Conservation (phyloP, 2,797 vertebrate species). For the Lerista edwardsae region DNA sequence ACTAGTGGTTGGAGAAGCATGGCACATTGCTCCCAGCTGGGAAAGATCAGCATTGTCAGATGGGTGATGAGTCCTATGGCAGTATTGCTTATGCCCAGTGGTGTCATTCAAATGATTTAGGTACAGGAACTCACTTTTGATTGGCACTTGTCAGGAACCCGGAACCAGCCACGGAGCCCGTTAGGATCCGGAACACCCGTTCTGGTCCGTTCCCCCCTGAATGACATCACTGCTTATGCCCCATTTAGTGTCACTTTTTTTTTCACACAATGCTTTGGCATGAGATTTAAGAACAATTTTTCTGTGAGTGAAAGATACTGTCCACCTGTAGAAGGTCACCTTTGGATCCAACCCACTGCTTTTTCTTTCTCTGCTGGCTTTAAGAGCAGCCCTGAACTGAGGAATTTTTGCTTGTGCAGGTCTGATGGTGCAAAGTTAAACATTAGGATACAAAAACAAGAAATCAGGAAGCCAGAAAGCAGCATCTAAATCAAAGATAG, state of each 20-base stretch:
- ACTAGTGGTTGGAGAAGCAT: background rate
- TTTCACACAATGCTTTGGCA: background rate
- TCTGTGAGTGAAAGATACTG: background rate
- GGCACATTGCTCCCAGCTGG: no score
- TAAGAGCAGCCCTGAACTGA: background rate
- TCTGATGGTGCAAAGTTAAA: background rate
- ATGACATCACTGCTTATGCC: no score
- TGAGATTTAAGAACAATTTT: background rate
- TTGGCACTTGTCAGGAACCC: no score
- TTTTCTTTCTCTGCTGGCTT: background rate
- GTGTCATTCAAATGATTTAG: no score
- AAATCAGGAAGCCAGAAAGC: background rate
- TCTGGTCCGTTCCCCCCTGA: no score
- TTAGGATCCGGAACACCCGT: no score
- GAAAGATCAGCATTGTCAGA: no score
- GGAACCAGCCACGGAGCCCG: no score
- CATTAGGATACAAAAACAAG: background rate
- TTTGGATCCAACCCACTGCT: background rate
- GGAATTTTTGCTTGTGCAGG: background rate
- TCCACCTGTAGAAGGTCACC: background rate
- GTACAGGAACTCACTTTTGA: no score
- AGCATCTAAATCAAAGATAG: conserved; percentile 1
- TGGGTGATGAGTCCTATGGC: no score
- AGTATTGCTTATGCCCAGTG: no score
- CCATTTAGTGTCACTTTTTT: background rate